Evolutionary conservation across 2,888 invertebrate species (phyloP).

Genomic region (Watsonalla cultraria): DNA sequence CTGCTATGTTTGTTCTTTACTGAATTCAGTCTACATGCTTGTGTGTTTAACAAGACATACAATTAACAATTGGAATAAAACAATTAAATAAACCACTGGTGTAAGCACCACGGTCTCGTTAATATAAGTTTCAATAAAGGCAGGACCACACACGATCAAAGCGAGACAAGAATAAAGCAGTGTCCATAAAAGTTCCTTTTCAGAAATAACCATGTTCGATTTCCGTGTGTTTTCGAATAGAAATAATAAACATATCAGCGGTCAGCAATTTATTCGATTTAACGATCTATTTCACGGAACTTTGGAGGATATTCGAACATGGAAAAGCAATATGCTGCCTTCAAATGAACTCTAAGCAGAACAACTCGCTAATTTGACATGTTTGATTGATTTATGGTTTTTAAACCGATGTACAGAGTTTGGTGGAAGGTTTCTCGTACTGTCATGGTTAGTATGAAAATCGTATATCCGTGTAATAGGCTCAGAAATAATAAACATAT

Average conservation of each 20-base stretch:
- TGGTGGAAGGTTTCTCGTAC: too few species aligned
- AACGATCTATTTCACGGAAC: conserved; percentile 49
- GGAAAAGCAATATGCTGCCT: background rate
- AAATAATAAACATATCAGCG: conserved; percentile 70
- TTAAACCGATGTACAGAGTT: too few species aligned
- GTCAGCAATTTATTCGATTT: conserved; percentile 50
- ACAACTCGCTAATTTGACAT: background rate
- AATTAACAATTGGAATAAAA: background rate
- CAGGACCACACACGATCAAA: conserved; percentile 71
- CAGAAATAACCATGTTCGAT: conserved; percentile 56
- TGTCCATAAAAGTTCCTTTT: conserved; percentile 62
- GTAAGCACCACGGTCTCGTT: background rate
- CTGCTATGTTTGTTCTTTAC: too few species aligned
- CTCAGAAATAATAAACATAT: too few species aligned
- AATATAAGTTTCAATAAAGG: conserved; percentile 21
- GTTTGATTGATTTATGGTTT: too few species aligned
- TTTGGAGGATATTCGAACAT: conserved; percentile 33
- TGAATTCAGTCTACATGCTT: too few species aligned
- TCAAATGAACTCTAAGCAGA: conserved; percentile 7
- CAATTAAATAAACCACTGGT: background rate
- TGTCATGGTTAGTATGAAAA: too few species aligned
- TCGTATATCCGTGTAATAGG: too few species aligned
- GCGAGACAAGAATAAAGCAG: conserved; percentile 38
- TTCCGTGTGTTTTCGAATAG: conserved; percentile 50
- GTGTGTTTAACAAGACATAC: background rate